Evolutionary conservation across 2,797 vertebrate genomes (phyloP).

Genomic region (Semotilus atromaculatus): DNA sequence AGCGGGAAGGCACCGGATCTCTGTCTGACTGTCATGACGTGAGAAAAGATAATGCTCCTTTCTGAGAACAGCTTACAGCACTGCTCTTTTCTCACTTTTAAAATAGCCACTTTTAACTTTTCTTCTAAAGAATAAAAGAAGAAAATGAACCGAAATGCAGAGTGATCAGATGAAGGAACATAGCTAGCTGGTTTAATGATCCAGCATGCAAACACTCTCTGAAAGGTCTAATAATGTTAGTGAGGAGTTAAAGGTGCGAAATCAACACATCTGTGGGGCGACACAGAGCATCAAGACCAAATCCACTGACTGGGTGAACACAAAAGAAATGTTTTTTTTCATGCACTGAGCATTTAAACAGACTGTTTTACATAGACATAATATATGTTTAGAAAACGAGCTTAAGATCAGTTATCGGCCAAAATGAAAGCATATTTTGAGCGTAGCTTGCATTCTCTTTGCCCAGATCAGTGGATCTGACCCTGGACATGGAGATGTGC

Average conservation of each 20-base stretch:
- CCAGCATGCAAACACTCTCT: conserved; percentile 42
- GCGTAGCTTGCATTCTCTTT: neutral
- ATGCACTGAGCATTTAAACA: neutral
- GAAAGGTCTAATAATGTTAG: conserved; percentile 33
- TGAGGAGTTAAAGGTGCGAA: neutral
- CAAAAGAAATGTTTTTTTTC: neutral
- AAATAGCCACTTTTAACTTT: neutral
- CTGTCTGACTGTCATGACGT: conserved; percentile 29
- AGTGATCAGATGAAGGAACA: conserved; percentile 1
- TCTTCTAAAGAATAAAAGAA: neutral
- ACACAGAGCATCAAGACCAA: conserved; percentile 28
- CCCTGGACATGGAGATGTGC: neutral
- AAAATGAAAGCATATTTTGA: neutral
- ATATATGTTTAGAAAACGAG: neutral
- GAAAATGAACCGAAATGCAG: neutral
- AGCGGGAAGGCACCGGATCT: conserved; percentile 8
- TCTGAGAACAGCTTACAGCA: conserved; percentile 19
- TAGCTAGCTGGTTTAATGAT: conserved; percentile 12
- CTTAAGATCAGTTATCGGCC: neutral
- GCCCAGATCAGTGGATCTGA: conserved; percentile 49
- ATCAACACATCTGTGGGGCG: conserved; percentile 22
- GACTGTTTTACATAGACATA: too few relatives aligned
- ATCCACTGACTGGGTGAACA: conserved; percentile 40
- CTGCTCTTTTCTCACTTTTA: neutral
- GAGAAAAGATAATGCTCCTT: conserved; percentile 35